Base-by-base conservation (phyloP, 2,888 invertebrate genomes). In the Diogma glabrata region DNA sequence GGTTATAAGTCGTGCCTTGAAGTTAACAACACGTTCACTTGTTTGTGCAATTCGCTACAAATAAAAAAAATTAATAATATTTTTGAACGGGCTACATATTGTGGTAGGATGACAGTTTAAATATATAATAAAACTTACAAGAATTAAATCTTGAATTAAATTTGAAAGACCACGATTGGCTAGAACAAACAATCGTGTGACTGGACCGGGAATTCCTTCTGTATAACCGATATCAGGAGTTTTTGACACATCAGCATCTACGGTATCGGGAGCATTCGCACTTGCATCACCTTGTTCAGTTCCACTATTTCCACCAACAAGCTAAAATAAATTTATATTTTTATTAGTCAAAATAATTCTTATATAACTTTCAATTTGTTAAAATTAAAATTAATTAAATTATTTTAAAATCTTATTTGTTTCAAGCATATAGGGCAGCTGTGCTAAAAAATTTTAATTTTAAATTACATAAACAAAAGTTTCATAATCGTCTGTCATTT, bases 21-120 rank as follows among this genome's bases (percentile, higher is more conserved):
- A 90, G 83, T 89, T 89, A 66, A 90, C 89, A 75, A 90, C 83
- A 72, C 87, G 81, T 73, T 90, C 89, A 68, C 89, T 89, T 67
- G 89, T 89, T 71, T 88, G 87, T 53, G 89, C 89, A 70, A 89
- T 76, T 62, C 83, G 82, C 83, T 83, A 70, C 50, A 70, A 71
- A 59, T 56, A 57, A 20, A 4, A 47, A 19, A 26, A 59, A 61
- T 58, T 54, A 52, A 30, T 47, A 46, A 46, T 49, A 24, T 20
- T 54, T 45, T 40, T 24, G 10, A 36, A 28, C 49, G 19, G n/a
- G 43, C n/a, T 4, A 23, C 10, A 23, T 7, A 38, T 16, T 40
- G 7, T 45, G 17, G 19, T 40, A 1, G 19, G 17, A 23, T 47
- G 12, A 23, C 33, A n/a, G 7, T 26, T 17, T 22, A 24, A 7